A percentile compares a stretch with the other conserved stretches of the same genome.
These are phyloP conservation scores for Urechis unicinctus DNA, from an alignment of 2,888 invertebrate species.

Conservation along the genomic window DNA sequence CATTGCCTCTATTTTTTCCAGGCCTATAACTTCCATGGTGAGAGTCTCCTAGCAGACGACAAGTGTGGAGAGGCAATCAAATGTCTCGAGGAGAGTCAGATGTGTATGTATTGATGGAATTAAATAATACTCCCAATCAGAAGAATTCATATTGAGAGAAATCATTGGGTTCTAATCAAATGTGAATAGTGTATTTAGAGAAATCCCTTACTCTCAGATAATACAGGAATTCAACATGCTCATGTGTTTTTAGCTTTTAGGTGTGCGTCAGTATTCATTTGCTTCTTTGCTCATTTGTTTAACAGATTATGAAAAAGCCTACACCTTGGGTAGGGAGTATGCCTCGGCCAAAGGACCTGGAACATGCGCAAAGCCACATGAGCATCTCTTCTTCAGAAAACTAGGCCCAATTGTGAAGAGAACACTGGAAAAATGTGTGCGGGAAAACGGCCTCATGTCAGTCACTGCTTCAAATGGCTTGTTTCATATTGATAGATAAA, in stretches of 20 bases:
- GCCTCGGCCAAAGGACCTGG: conserved; percentile 57
- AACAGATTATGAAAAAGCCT: conserved; percentile 54
- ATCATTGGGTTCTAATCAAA: too few species aligned
- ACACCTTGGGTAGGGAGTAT: conserved; percentile 57
- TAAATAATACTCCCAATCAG: too few species aligned
- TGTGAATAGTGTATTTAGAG: too few species aligned
- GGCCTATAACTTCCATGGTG: conserved; percentile 62
- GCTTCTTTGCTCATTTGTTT: background rate
- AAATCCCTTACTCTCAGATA: too few species aligned
- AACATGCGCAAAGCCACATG: conserved; percentile 57
- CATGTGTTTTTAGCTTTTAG: too few species aligned
- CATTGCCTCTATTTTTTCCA: conserved; percentile 29
- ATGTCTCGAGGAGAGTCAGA: conserved; percentile 57
- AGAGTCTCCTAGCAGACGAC: conserved; percentile 58
- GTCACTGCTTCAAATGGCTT: conserved; percentile 22
- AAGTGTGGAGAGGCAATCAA: conserved; percentile 62
- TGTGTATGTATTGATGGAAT: conserved; percentile 37
- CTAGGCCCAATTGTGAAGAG: conserved; percentile 57
- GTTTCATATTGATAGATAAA: too few species aligned
- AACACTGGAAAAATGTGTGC: conserved; percentile 61
- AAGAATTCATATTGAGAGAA: too few species aligned
- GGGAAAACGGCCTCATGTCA: conserved; percentile 64
- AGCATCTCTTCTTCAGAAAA: conserved; percentile 59
- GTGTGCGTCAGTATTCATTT: too few species aligned
- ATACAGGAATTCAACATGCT: too few species aligned